Evolutionary conservation across 2,113 vertebrate species (phyloP).

Genomic region (Willisornis vidua): DNA sequence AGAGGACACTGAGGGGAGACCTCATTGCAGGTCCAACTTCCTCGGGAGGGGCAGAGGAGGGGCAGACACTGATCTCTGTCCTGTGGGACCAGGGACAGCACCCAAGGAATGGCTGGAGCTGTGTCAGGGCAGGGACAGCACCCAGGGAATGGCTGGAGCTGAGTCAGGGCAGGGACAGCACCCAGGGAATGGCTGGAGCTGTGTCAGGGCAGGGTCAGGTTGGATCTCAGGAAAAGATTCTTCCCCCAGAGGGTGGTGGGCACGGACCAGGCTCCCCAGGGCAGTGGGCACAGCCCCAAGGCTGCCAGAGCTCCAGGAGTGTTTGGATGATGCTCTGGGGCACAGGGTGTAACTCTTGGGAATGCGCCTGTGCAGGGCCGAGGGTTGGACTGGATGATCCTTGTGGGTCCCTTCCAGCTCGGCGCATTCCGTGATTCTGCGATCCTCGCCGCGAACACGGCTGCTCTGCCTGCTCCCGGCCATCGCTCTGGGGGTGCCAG

Average conservation of each 20-base stretch:
- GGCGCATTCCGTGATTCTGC: neutral
- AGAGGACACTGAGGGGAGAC: neutral
- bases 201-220: neutral
- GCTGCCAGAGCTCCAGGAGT: neutral
- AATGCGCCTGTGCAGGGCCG: neutral
- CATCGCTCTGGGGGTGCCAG: accelerated
- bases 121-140: neutral
- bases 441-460: neutral
- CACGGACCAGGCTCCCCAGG: neutral
- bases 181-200: neutral
- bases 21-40: neutral
- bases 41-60: neutral
- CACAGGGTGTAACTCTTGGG: neutral
- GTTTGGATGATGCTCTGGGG: neutral
- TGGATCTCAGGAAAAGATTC: neutral
- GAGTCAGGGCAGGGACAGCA: neutral
- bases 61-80: neutral
- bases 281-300: neutral
- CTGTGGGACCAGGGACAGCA: neutral
- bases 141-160: neutral
- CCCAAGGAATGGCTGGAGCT: neutral
- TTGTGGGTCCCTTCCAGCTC: neutral
- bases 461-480: neutral
- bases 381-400: neutral
- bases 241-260: neutral